phyloP scores from a whole-genome alignment of 2,797 vertebrate species.

The Trachurus trachurus region DNA sequence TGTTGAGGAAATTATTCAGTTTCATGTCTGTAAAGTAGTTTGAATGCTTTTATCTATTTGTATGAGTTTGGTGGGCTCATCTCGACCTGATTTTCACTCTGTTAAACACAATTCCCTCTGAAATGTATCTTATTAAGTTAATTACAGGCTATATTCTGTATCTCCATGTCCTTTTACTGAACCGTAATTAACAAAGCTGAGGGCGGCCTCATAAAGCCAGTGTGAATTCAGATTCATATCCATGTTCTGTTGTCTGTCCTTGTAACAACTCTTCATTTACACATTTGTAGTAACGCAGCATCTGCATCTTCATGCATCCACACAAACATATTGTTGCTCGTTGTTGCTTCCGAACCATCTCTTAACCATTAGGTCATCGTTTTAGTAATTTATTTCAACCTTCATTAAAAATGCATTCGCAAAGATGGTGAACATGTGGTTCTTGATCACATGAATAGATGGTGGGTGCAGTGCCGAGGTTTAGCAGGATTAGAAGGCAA shows the following conservation, averaged over 20 bases:
- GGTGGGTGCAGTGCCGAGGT: not conserved
- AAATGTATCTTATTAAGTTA: slow-evolving; percentile 9
- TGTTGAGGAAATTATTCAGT: not conserved
- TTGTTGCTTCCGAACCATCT: too few relatives aligned
- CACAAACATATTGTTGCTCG: not conserved
- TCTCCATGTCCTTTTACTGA: slow-evolving; percentile 7
- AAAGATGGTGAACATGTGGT: not conserved
- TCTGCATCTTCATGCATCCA: not conserved
- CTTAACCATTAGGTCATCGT: not conserved
- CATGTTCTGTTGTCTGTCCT: not conserved
- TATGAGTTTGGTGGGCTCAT: not conserved
- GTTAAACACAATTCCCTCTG: not conserved
- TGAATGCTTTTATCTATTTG: not conserved
- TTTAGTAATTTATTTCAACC: not conserved
- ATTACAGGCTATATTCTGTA: not conserved
- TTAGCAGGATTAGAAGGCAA: slow-evolving; percentile 27
- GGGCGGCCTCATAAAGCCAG: not conserved
- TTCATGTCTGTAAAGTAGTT: too few relatives aligned
- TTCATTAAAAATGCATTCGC: not conserved
- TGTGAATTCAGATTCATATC: not conserved
- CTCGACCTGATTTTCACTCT: not conserved
- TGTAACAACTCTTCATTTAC: not conserved
- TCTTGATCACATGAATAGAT: slow-evolving; percentile 7
- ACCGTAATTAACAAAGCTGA: slow-evolving; percentile 14
- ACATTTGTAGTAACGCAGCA: not conserved